A percentile compares a stretch with the other conserved stretches of the same genome.
Conservation (phyloP, 2,113 vertebrate genomes). For the Ptyas mucosa region DNA sequence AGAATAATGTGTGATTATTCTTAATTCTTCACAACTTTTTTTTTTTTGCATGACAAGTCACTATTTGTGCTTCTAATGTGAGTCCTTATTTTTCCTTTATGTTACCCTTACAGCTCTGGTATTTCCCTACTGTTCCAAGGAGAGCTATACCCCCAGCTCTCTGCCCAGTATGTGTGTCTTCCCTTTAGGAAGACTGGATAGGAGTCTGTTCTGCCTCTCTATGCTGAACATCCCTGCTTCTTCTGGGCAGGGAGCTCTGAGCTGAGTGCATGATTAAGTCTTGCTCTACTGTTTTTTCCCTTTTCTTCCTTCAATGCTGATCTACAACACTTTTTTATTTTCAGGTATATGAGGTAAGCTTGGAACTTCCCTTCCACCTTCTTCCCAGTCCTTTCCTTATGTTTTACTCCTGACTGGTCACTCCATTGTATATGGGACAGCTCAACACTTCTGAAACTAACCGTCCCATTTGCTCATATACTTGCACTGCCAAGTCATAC, state of each 20-base stretch:
- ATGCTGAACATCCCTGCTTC: background rate
- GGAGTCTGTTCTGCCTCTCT: background rate
- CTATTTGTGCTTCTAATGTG: background rate
- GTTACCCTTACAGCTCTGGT: background rate
- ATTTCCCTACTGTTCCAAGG: background rate
- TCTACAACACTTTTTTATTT: slow-evolving; percentile 77
- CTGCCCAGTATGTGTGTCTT: background rate
- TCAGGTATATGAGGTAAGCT: slow-evolving; percentile 97
- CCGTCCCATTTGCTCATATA: slow-evolving; percentile 37
- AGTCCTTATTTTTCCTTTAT: background rate
- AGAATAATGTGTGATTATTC: background rate
- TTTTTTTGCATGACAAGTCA: background rate
- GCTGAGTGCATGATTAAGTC: slow-evolving; percentile 68
- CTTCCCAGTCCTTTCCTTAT: slow-evolving; percentile 24
- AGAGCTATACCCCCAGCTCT: background rate
- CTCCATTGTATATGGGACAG: slow-evolving; percentile 19
- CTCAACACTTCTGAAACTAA: slow-evolving; percentile 48
- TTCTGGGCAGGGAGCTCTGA: slow-evolving; percentile 21
- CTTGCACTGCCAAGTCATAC: slow-evolving; percentile 39
- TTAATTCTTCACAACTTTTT: background rate
- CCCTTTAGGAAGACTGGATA: background rate
- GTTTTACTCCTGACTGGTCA: slow-evolving; percentile 34
- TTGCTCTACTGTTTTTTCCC: slow-evolving; percentile 70
- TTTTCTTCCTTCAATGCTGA: slow-evolving; percentile 77
- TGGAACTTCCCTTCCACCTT: slow-evolving; percentile 11